phyloP scores from a whole-genome alignment of 1,140 invertebrate species.

The Drosophila repletoides region DNA sequence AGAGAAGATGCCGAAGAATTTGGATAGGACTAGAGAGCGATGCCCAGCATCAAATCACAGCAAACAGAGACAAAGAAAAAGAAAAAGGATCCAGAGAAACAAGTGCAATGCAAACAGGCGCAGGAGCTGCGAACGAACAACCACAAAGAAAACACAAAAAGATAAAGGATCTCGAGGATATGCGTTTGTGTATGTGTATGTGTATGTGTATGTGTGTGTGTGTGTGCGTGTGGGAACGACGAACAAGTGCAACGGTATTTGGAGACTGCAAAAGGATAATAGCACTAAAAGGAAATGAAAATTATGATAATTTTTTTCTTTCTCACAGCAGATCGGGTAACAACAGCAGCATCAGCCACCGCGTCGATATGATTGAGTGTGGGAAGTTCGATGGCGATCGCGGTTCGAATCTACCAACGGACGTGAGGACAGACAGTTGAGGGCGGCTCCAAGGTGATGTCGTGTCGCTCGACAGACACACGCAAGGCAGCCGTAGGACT shows the following conservation, averaged over 20 bases:
- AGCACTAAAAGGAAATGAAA: constrained; percentile 74
- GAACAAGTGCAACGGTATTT: constrained; percentile 76
- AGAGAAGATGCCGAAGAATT: constrained; percentile 12
- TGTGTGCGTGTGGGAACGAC: constrained; percentile 59
- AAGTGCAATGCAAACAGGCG: constrained; percentile 73
- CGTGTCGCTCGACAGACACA: constrained; percentile 70
- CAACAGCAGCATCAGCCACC: constrained; percentile 27
- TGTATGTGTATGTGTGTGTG: constrained; percentile 34
- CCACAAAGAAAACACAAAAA: constrained; percentile 70
- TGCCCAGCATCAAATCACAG: constrained; percentile 73
- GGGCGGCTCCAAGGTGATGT: constrained; percentile 26
- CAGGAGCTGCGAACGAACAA: constrained; percentile 41
- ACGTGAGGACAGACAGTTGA: neutral
- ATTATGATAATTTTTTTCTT: constrained; percentile 74
- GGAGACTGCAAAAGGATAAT: constrained; percentile 75
- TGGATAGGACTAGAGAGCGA: neutral
- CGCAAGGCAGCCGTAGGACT: constrained; percentile 60
- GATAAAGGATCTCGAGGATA: constrained; percentile 72
- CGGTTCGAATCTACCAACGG: neutral
- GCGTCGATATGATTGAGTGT: constrained; percentile 66
- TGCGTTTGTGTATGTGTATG: neutral
- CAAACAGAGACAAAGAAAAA: constrained; percentile 46
- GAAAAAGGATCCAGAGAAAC: constrained; percentile 62
- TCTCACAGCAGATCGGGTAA: constrained; percentile 76
- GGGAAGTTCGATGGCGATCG: constrained; percentile 46